phyloP scores from a whole-genome alignment of 2,113 vertebrate species.

The Pomatostomus ruficeps region DNA sequence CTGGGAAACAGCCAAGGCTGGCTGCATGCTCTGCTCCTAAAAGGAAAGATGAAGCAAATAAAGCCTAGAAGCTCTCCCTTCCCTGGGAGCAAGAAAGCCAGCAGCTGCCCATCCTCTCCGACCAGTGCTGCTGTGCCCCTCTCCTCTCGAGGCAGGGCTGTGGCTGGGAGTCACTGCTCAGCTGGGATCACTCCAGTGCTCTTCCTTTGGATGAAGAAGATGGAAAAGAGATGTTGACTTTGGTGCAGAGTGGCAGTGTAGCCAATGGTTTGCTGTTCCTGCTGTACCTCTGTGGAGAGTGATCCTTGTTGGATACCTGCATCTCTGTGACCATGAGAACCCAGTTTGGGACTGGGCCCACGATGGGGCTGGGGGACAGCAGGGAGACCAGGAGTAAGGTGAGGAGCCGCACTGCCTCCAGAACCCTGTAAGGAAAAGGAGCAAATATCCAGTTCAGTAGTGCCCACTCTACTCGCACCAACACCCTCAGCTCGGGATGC shows the following conservation, averaged over 20 bases:
- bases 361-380: rapidly evolving
- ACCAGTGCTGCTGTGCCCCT: rapidly evolving
- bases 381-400: background rate
- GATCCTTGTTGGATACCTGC: background rate
- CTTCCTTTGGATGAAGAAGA: background rate
- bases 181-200: rapidly evolving
- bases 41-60: background rate
- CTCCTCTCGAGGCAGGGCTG: background rate
- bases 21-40: background rate
- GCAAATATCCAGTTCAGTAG: background rate
- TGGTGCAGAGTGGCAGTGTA: background rate
- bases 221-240: background rate
- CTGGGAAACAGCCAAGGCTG: background rate
- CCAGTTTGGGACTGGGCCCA: background rate
- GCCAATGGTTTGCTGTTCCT: background rate
- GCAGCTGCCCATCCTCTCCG: rapidly evolving
- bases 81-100: background rate
- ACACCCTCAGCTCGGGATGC: rapidly evolving
- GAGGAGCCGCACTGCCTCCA: background rate
- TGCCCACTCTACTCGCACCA: background rate
- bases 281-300: background rate
- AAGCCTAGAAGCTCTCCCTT: background rate
- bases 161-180: background rate
- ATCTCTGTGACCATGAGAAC: background rate
- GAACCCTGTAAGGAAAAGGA: background rate